Conservation (phyloP, 2,113 vertebrate species). For the Eleginops maclovinus region DNA sequence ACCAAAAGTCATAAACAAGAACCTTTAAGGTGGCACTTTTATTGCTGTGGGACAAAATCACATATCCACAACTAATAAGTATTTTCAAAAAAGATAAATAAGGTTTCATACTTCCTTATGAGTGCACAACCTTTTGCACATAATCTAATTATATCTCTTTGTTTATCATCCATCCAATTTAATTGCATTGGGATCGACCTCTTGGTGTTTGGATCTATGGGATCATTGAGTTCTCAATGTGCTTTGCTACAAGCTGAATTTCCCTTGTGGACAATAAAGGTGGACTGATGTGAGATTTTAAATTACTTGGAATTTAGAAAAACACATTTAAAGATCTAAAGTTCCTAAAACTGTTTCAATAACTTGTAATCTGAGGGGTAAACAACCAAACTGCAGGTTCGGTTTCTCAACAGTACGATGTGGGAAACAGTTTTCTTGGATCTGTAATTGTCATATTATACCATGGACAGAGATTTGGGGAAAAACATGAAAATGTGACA, state of each 20-base stretch:
- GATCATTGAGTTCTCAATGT: neutral
- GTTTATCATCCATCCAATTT: neutral
- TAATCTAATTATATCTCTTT: neutral
- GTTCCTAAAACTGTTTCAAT: neutral
- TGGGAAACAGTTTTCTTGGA: neutral
- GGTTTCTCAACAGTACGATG: constrained; percentile 41
- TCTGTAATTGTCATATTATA: constrained; percentile 31
- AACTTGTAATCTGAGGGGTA: neutral
- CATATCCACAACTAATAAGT: neutral
- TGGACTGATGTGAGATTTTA: neutral
- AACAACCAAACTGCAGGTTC: constrained; percentile 7
- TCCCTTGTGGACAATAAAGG: constrained; percentile 2
- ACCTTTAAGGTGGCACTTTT: neutral
- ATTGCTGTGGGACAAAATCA: constrained; percentile 25
- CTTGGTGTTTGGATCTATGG: neutral
- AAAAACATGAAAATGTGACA: constrained; percentile 1
- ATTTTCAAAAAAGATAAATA: neutral
- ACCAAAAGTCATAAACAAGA: constrained; percentile 6
- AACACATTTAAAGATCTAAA: neutral
- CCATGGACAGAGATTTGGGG: constrained; percentile 1
- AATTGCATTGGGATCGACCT: neutral
- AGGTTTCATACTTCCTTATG: neutral
- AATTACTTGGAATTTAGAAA: neutral
- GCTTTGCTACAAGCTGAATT: neutral
- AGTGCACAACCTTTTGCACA: neutral